Conservation (phyloP, 1,140 invertebrate species). For the Delia radicum region DNA sequence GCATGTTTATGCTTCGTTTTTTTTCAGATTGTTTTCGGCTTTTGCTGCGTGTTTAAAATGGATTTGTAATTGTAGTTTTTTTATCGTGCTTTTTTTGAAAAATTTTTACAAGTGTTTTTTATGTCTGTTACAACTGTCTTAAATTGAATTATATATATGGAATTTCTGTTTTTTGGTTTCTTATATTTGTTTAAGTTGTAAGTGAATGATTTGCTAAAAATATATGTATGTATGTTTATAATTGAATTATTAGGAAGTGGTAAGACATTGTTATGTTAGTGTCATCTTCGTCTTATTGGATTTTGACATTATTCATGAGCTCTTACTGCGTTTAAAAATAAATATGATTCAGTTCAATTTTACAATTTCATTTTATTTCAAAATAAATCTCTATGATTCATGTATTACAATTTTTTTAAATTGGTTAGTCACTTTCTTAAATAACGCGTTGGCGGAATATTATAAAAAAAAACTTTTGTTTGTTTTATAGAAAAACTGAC, state of each 20-base stretch:
- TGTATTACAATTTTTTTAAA: no score
- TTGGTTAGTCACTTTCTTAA: no score
- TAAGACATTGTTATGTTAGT: not conserved
- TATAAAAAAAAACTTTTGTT: no score
- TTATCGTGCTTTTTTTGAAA: not conserved
- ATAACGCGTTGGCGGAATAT: no score
- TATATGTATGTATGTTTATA: not conserved
- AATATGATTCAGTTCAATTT: no score
- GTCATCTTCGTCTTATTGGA: not conserved
- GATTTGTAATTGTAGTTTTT: not conserved
- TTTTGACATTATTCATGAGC: not conserved
- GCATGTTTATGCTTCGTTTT: not conserved
- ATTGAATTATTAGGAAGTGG: not conserved
- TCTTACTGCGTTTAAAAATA: not conserved
- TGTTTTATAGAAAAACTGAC: no score
- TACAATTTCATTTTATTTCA: no score
- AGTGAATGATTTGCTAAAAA: no score
- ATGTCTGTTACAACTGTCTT: not conserved
- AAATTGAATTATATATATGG: conserved; percentile 2
- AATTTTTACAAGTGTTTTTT: not conserved
- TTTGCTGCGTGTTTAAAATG: not conserved
- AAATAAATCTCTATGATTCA: no score
- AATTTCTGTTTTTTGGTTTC: not conserved
- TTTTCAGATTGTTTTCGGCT: not conserved
- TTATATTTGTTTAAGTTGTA: not conserved